Percentiles rank a stretch among this genome's conserved stretches.
Conservation (phyloP, 2,797 vertebrate genomes). For the Mustela erminea region DNA sequence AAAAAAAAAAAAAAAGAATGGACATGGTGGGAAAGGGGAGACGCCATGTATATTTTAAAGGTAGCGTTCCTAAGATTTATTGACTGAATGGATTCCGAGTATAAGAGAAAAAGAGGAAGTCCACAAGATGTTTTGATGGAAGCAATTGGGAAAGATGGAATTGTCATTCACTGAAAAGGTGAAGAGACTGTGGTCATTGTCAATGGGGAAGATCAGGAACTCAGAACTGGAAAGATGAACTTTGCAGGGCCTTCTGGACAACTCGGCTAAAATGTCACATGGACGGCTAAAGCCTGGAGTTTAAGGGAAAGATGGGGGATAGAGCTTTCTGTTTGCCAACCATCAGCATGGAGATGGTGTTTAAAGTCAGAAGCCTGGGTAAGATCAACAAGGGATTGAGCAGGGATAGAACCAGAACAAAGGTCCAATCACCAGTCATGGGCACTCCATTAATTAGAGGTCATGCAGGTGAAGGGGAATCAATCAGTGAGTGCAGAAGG, state of each 20-base stretch:
- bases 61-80: not conserved
- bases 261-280: not conserved
- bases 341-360: not conserved
- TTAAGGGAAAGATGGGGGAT: not conserved
- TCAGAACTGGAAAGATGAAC: not conserved
- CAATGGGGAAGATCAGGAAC: not conserved
- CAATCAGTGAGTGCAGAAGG: not conserved
- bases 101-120: not conserved
- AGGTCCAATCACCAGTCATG: not conserved
- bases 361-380: not conserved
- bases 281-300: not conserved
- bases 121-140: not conserved
- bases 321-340: not conserved
- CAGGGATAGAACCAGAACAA: not conserved
- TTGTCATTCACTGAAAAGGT: not conserved
- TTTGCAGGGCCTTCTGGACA: not conserved
- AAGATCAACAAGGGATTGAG: not conserved
- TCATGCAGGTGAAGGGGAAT: not conserved
- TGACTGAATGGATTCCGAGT: not conserved
- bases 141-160: not conserved
- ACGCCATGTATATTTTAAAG: not conserved
- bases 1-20: not conserved
- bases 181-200: not conserved
- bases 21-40: not conserved
- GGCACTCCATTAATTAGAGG: not conserved